A percentile compares a stretch with the other conserved stretches of the same genome.
These are phyloP conservation scores for Tarsius wallacei DNA, from an alignment of 2,797 vertebrate species.

Conservation along the genomic window DNA sequence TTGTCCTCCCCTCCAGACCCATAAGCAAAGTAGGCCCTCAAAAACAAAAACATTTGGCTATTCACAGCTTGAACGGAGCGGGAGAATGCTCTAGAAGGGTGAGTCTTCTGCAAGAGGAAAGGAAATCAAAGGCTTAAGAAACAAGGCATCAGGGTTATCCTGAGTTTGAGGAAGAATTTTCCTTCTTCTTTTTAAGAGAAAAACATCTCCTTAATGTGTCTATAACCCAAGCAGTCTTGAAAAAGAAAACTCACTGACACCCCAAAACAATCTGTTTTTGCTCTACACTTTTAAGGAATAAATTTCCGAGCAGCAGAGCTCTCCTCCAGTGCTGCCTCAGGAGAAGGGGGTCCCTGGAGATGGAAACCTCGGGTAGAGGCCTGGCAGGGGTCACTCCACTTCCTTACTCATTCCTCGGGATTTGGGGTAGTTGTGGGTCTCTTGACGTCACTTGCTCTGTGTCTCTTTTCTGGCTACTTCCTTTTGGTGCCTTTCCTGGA, in stretches of 20 bases:
- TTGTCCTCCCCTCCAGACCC: neutral
- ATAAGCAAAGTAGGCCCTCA: neutral
- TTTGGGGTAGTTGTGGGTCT: neutral
- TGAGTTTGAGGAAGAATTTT: neutral
- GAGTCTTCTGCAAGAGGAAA: neutral
- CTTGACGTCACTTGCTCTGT: neutral
- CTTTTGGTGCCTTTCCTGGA: neutral
- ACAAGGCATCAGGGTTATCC: neutral
- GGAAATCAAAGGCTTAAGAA: neutral
- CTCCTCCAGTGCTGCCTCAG: neutral
- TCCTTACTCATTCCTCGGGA: rapidly evolving
- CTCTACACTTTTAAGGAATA: neutral
- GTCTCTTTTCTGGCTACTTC: neutral
- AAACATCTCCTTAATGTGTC: neutral
- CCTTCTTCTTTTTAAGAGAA: neutral
- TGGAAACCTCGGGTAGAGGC: neutral
- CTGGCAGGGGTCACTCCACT: neutral
- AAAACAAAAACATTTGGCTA: neutral
- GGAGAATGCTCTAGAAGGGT: neutral
- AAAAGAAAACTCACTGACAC: neutral
- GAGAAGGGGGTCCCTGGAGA: neutral
- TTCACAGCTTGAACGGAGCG: neutral
- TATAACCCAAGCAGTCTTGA: neutral
- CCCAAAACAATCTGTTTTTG: neutral
- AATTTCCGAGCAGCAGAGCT: neutral